Percentiles rank a stretch among this genome's conserved stretches.
Conservation (phyloP, 1,140 invertebrate genomes). For the Aphelenchoides besseyi region DNA sequence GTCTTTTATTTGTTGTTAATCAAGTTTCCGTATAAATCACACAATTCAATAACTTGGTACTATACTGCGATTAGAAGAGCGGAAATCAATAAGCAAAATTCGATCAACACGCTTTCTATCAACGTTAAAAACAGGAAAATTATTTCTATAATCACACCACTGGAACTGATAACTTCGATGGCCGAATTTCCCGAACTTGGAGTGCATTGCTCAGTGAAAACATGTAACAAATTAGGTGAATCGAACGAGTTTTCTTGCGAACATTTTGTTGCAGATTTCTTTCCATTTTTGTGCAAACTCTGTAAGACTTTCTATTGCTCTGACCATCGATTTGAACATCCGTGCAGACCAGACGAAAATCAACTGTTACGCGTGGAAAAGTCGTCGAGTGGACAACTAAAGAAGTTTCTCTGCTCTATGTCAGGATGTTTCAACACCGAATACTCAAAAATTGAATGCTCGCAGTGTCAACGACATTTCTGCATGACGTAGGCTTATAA, state of each 20-base stretch:
- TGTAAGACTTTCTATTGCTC: background rate
- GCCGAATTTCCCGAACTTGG: conserved; percentile 12
- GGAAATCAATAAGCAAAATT: background rate
- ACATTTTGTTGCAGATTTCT: background rate
- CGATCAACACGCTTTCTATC: background rate
- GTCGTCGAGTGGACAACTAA: background rate
- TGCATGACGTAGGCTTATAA: conserved; percentile 3
- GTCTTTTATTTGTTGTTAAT: too few relatives aligned
- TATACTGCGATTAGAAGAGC: background rate
- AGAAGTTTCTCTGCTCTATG: conserved; percentile 8
- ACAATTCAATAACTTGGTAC: too few relatives aligned
- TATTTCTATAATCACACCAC: background rate
- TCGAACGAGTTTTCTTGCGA: background rate
- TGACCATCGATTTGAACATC: conserved; percentile 9
- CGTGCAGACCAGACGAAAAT: background rate
- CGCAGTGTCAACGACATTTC: conserved; percentile 14
- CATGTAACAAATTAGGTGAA: conserved; percentile 8
- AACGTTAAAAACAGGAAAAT: background rate
- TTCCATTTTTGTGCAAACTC: conserved; percentile 2
- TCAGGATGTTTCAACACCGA: conserved; percentile 5
- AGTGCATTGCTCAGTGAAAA: conserved; percentile 9
- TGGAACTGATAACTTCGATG: background rate
- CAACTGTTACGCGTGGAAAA: conserved; percentile 1
- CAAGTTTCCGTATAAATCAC: too few relatives aligned
- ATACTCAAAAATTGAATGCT: conserved; percentile 1